phyloP scores from a whole-genome alignment of 2,888 invertebrate genomes.

The Phortica magna region DNA sequence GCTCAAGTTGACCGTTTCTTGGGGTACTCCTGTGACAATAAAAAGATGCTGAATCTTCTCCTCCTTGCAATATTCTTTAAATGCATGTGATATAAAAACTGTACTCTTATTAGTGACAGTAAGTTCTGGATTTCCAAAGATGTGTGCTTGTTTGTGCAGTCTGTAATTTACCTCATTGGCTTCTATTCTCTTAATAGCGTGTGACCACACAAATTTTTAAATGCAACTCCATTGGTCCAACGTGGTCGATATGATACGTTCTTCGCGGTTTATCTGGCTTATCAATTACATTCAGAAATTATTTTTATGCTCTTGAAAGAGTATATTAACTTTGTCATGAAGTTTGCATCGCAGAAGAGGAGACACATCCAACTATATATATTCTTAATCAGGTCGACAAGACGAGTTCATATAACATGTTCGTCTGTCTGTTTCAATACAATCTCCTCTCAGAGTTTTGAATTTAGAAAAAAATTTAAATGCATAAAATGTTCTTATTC shows the following conservation, averaged over 20 bases:
- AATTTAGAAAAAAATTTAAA: no score
- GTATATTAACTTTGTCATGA: no score
- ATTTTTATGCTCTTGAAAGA: no score
- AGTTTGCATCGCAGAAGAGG: slow-evolving; percentile 40
- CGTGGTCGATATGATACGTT: neutral
- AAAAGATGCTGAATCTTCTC: slow-evolving; percentile 7
- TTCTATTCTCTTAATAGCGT: neutral
- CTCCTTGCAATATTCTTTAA: slow-evolving; percentile 52
- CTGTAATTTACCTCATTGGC: neutral
- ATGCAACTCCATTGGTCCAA: neutral
- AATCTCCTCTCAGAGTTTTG: no score
- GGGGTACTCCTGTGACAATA: slow-evolving; percentile 41
- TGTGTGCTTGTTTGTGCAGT: neutral
- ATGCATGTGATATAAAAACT: slow-evolving; percentile 49
- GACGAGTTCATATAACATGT: slow-evolving; percentile 38
- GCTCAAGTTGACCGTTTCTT: slow-evolving; percentile 45
- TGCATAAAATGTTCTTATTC: no score
- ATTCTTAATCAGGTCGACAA: slow-evolving; percentile 44
- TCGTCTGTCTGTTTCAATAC: no score
- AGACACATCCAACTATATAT: no score
- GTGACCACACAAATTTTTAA: neutral
- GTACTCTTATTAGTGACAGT: slow-evolving; percentile 1
- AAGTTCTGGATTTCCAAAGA: neutral
- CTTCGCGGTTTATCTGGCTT: slow-evolving; percentile 21
- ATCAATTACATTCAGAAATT: slow-evolving; percentile 41